Evolutionary conservation across 1,140 invertebrate genomes (phyloP).

Genomic region (Steinernema feltiae): DNA sequence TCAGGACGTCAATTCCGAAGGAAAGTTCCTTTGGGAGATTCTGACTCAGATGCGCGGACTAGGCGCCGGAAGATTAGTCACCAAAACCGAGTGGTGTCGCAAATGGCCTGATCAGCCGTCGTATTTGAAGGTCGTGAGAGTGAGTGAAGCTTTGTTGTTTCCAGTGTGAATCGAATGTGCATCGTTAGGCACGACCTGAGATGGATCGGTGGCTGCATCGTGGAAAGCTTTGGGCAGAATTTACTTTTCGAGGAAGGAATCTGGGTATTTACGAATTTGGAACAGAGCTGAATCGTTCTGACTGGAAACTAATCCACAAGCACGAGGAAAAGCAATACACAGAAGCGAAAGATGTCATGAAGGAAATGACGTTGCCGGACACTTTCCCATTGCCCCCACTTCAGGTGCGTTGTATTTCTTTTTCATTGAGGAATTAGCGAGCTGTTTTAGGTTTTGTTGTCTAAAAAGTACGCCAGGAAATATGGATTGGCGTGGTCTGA

Average conservation of each 20-base stretch:
- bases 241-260: slow-evolving; percentile 50
- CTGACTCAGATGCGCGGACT: slow-evolving; percentile 47
- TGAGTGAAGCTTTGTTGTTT: slow-evolving; percentile 22
- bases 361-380: slow-evolving; percentile 39
- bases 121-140: slow-evolving; percentile 50
- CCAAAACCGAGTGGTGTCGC: slow-evolving; percentile 50
- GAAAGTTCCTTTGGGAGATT: slow-evolving; percentile 56
- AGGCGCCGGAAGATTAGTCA: slow-evolving; percentile 39
- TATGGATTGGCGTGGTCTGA: slow-evolving; percentile 14
- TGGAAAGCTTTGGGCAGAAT: slow-evolving; percentile 51
- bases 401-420: slow-evolving; percentile 38
- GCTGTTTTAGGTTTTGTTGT: slow-evolving; percentile 40
- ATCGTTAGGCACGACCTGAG: slow-evolving; percentile 47
- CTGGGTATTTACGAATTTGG: slow-evolving; percentile 54
- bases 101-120: slow-evolving; percentile 56
- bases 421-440: neutral
- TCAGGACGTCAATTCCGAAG: slow-evolving; percentile 45
- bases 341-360: slow-evolving; percentile 34
- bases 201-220: slow-evolving; percentile 55
- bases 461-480: slow-evolving; percentile 39
- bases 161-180: neutral
- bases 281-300: slow-evolving; percentile 52
- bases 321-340: slow-evolving; percentile 49
- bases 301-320: slow-evolving; percentile 54
- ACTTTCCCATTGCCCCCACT: slow-evolving; percentile 52